Percentiles rank a stretch among this genome's conserved stretches.
phyloP scores from a whole-genome alignment of 2,888 invertebrate genomes.

The Aphodius granarius region DNA sequence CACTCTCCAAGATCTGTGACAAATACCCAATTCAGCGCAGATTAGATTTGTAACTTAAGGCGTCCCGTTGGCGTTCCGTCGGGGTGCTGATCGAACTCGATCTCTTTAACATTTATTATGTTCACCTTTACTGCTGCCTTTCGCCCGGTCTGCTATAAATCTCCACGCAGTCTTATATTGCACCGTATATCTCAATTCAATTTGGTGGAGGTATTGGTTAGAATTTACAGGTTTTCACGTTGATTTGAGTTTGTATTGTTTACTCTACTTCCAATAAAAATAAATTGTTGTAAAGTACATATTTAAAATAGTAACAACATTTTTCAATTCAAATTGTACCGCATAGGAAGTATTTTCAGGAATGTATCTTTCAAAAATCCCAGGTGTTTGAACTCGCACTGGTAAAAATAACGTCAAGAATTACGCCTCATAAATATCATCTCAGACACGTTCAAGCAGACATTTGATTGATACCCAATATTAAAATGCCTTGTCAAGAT shows the following conservation, averaged over 20 bases:
- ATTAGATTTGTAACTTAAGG: slow-evolving; percentile 35
- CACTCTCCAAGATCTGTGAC: slow-evolving; percentile 27
- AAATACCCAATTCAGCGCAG: slow-evolving; percentile 35
- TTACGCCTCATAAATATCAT: background rate
- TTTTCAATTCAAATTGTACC: too few species aligned
- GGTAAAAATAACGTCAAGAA: too few species aligned
- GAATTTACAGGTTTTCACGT: too few species aligned
- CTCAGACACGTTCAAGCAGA: background rate
- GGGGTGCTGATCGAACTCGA: slow-evolving; percentile 22
- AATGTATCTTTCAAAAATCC: too few species aligned
- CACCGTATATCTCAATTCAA: background rate
- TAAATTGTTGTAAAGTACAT: too few species aligned
- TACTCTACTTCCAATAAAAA: too few species aligned
- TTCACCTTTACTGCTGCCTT: background rate
- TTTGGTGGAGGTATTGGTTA: background rate
- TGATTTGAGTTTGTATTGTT: too few species aligned
- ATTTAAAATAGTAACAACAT: too few species aligned
- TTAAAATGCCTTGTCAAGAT: background rate
- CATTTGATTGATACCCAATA: background rate
- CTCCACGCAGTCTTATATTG: background rate
- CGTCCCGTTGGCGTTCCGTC: slow-evolving; percentile 1
- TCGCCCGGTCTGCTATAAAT: background rate
- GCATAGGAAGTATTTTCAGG: too few species aligned
- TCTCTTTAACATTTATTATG: slow-evolving; percentile 28
- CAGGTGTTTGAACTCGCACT: too few species aligned